These are phyloP conservation scores for Asarcornis scutulata DNA, from an alignment of 2,113 vertebrate species.

Conservation along the genomic window DNA sequence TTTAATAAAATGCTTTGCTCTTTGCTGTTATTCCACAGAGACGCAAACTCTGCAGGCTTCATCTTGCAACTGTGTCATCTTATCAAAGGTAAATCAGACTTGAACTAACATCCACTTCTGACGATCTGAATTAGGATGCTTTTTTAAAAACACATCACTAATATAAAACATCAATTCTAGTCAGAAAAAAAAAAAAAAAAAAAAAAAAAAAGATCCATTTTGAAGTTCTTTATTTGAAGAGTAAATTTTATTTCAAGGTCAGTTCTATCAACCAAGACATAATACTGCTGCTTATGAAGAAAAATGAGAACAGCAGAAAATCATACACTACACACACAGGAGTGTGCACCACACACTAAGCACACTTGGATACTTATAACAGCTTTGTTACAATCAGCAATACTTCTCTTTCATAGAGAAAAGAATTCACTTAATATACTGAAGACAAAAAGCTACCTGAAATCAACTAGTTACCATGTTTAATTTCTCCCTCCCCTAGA, in stretches of 20 bases:
- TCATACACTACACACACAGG: neutral
- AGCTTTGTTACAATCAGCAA: neutral
- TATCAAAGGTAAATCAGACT: neutral
- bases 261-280: neutral
- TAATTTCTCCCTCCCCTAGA: neutral
- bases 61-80: neutral
- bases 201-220: neutral
- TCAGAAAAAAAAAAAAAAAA: neutral
- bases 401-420: neutral
- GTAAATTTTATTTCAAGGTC: slow-evolving; percentile 31
- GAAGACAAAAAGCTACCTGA: neutral
- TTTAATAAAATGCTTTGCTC: neutral
- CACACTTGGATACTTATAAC: neutral
- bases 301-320: neutral
- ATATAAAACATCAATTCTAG: neutral
- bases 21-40: neutral
- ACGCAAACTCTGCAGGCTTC: neutral
- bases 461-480: neutral
- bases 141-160: neutral
- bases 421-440: neutral
- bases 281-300: neutral
- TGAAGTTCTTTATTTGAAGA: slow-evolving; percentile 29
- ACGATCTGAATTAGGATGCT: neutral
- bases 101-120: neutral
- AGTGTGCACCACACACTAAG: neutral